These are phyloP conservation scores for Drosophila biarmipes DNA, from an alignment of 1,140 invertebrate species.

Conservation along the genomic window DNA sequence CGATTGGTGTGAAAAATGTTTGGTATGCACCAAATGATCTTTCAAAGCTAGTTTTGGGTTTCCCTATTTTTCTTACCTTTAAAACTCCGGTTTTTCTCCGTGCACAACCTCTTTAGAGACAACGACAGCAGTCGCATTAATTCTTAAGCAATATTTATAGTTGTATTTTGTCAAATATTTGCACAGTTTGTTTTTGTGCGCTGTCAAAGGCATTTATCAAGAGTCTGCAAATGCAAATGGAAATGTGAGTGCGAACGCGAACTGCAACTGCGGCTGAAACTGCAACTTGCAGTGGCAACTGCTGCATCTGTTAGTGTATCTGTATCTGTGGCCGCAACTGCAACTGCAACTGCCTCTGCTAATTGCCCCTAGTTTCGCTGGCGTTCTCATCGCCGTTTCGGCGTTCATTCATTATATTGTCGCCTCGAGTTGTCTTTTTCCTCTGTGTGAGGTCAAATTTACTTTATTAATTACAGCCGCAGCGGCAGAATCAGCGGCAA, in stretches of 20 bases:
- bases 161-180: slow-evolving; percentile 84
- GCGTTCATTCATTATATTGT: slow-evolving; percentile 81
- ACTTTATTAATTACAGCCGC: slow-evolving; percentile 79
- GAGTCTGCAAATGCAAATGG: slow-evolving; percentile 22
- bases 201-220: slow-evolving; percentile 81
- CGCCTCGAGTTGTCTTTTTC: slow-evolving; percentile 51
- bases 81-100: background rate
- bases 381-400: slow-evolving; percentile 39
- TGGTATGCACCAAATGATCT: too few relatives aligned
- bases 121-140: slow-evolving; percentile 64
- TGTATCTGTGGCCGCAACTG: slow-evolving; percentile 6
- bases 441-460: slow-evolving; percentile 77
- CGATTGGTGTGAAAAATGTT: too few relatives aligned
- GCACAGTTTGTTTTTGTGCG: slow-evolving; percentile 79
- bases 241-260: slow-evolving; percentile 1
- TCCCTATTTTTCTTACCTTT: too few relatives aligned
- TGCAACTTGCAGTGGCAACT: slow-evolving; percentile 19
- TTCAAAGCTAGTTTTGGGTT: too few relatives aligned
- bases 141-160: slow-evolving; percentile 83
- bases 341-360: slow-evolving; percentile 37
- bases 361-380: slow-evolving; percentile 70
- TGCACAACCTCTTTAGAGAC: slow-evolving; percentile 1
- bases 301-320: slow-evolving; percentile 17
- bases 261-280: slow-evolving; percentile 1
- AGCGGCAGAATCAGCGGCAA: slow-evolving; percentile 25